phyloP scores from a whole-genome alignment of 2,888 invertebrate genomes.

The Dynastes maya region DNA sequence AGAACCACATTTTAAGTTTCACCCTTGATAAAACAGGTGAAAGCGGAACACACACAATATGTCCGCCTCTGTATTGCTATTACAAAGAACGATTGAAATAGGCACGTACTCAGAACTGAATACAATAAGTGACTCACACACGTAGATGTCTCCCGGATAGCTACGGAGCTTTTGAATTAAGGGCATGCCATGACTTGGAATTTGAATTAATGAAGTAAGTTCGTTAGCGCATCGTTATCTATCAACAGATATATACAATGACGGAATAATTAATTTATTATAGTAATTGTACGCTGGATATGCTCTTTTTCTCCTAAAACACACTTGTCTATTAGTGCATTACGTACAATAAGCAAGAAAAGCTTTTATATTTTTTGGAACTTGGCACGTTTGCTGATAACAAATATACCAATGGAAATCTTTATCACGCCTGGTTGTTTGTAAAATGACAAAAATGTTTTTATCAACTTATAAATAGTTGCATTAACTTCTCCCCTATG shows the following conservation, averaged over 20 bases:
- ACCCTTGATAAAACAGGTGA: constrained; percentile 34
- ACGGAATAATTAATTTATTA: not conserved
- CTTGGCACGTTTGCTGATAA: too few relatives aligned
- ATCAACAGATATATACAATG: not conserved
- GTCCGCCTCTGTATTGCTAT: constrained; percentile 1
- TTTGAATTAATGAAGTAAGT: constrained; percentile 6
- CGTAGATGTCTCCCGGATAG: not conserved
- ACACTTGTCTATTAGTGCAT: too few relatives aligned
- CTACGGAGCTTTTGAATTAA: not conserved
- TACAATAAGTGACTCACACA: constrained; percentile 7
- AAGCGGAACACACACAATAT: constrained; percentile 5
- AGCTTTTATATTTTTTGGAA: too few relatives aligned
- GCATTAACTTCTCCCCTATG: too few relatives aligned
- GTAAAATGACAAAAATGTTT: too few relatives aligned
- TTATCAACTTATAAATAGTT: too few relatives aligned
- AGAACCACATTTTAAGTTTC: constrained; percentile 35
- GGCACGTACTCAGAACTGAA: not conserved
- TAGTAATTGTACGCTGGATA: too few relatives aligned
- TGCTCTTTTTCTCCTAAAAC: too few relatives aligned
- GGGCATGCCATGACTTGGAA: not conserved
- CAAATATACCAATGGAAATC: too few relatives aligned
- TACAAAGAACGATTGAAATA: constrained; percentile 14
- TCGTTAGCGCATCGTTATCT: not conserved
- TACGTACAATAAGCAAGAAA: too few relatives aligned
- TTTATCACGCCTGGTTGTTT: too few relatives aligned